Conservation (phyloP, 1,140 invertebrate genomes). For the Procambarus virginalis region DNA sequence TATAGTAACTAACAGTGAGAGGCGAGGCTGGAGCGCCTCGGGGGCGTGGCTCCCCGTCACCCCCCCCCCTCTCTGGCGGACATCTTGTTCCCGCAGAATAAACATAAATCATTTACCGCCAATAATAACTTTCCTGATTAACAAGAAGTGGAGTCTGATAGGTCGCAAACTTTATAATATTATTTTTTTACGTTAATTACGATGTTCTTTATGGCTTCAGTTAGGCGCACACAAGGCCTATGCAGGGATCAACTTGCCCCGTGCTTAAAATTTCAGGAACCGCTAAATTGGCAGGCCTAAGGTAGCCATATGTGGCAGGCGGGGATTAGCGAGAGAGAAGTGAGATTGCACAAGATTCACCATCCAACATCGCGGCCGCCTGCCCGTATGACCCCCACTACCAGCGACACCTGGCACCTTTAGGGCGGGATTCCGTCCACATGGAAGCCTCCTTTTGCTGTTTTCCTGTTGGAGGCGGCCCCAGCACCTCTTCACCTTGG, state of each 20-base stretch:
- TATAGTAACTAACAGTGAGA: not conserved
- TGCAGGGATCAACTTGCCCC: not conserved
- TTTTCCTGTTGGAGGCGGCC: not conserved
- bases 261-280: constrained; percentile 5
- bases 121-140: not conserved
- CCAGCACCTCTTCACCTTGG: not conserved
- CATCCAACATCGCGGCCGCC: constrained; percentile 11
- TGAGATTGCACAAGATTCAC: constrained; percentile 33
- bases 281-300: constrained; percentile 7
- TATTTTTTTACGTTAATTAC: not conserved
- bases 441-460: not conserved
- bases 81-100: not conserved
- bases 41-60: not conserved
- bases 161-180: not conserved
- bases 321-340: constrained; percentile 31
- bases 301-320: constrained; percentile 39
- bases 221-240: not conserved
- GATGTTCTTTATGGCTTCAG: not conserved
- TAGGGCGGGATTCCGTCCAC: constrained; percentile 1
- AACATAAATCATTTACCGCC: not conserved
- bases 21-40: not conserved
- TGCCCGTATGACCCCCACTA: constrained; percentile 18
- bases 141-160: not conserved
- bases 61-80: not conserved
- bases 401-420: constrained; percentile 10